phyloP scores from a whole-genome alignment of 2,888 invertebrate genomes.

The Dusona sp. region DNA sequence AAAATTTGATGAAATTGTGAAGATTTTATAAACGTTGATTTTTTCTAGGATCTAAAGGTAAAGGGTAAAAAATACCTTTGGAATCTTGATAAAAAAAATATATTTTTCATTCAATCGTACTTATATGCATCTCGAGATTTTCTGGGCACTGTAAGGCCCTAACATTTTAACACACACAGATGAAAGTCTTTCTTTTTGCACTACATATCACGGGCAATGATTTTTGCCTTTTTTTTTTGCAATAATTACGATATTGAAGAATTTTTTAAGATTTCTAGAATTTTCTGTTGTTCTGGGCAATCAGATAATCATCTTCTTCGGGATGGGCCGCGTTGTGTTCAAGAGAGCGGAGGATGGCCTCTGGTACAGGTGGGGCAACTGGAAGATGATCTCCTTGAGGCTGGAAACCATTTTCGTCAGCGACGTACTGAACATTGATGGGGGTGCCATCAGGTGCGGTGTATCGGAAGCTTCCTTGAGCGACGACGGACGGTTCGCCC shows the following conservation, averaged over 20 bases:
- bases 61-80: background rate
- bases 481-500: slow-evolving; percentile 47
- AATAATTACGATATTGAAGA: background rate
- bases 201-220: background rate
- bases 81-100: slow-evolving; percentile 42
- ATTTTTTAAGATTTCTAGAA: slow-evolving; percentile 5
- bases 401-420: slow-evolving; percentile 71
- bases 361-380: slow-evolving; percentile 66
- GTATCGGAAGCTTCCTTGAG: slow-evolving; percentile 64
- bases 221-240: background rate
- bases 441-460: slow-evolving; percentile 64
- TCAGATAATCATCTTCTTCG: slow-evolving; percentile 41
- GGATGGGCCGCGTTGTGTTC: slow-evolving; percentile 67
- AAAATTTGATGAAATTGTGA: background rate
- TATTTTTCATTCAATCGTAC: slow-evolving; percentile 50
- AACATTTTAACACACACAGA: background rate
- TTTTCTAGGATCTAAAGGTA: background rate
- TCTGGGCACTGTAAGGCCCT: background rate
- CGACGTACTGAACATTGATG: slow-evolving; percentile 57
- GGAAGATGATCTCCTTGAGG: slow-evolving; percentile 71
- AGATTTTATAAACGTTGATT: background rate
- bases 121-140: background rate
- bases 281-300: slow-evolving; percentile 34
- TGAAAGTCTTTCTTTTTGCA: background rate
- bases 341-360: slow-evolving; percentile 66